Evolutionary conservation across 2,797 vertebrate genomes (phyloP).

Genomic region (Periophthalmus magnuspinnatus): DNA sequence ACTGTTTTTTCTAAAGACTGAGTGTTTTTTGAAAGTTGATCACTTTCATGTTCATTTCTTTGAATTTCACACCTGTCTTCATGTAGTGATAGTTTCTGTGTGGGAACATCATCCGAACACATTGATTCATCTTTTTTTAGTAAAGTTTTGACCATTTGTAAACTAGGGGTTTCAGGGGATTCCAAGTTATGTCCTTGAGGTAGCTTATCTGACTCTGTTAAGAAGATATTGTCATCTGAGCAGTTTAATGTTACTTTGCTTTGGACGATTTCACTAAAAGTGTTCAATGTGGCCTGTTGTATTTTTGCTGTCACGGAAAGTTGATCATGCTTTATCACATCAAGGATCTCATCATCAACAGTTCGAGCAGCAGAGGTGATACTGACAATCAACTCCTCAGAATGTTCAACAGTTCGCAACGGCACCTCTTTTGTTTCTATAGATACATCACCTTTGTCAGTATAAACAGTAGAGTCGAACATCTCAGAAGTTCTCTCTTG

Average conservation of each 20-base stretch:
- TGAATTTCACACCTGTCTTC: conserved; percentile 37
- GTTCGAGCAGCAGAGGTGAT: conserved; percentile 64
- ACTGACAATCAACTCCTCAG: conserved; percentile 68
- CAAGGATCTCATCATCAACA: conserved; percentile 25
- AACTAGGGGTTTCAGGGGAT: conserved; percentile 26
- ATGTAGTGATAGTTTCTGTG: conserved; percentile 14
- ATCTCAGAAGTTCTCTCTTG: conserved; percentile 28
- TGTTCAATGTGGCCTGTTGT: conserved; percentile 21
- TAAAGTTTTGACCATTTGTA: conserved; percentile 15
- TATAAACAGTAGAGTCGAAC: conserved; percentile 21
- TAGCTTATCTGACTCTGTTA: conserved; percentile 30
- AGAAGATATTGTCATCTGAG: conserved; percentile 19
- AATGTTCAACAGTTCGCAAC: conserved; percentile 54
- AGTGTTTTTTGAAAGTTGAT: conserved; percentile 31
- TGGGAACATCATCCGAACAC: conserved; percentile 10
- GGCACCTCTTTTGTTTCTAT: conserved; percentile 18
- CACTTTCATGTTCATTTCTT: conserved; percentile 33
- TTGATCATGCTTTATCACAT: conserved; percentile 35
- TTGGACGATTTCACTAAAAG: conserved; percentile 30
- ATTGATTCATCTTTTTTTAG: conserved; percentile 18
- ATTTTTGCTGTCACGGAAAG: conserved; percentile 44
- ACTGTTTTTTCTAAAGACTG: conserved; percentile 7
- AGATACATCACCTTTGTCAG: conserved; percentile 21
- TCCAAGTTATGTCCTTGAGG: conserved; percentile 14
- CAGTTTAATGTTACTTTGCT: conserved; percentile 21